These are phyloP conservation scores for Cantharis lateralis DNA, from an alignment of 2,888 invertebrate species.

Conservation along the genomic window DNA sequence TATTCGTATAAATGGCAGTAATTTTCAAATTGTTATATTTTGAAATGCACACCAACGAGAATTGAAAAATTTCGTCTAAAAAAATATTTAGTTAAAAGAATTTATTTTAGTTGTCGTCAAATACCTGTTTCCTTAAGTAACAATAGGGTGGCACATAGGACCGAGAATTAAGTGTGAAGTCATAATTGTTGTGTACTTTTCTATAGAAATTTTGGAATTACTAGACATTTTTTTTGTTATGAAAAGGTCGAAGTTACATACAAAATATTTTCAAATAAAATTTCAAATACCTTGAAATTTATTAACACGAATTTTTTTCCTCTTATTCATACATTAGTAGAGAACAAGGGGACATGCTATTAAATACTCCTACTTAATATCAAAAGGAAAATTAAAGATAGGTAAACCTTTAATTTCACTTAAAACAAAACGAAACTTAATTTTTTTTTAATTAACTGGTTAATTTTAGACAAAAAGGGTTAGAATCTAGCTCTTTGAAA, in stretches of 20 bases:
- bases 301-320: too few relatives aligned
- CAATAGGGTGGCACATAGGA: background rate
- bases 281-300: background rate
- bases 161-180: background rate
- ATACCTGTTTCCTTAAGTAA: background rate
- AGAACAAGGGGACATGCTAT: too few relatives aligned
- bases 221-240: background rate
- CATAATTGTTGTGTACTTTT: background rate
- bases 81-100: background rate
- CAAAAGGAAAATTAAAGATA: too few relatives aligned
- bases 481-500: too few relatives aligned
- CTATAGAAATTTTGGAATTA: background rate
- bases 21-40: too few relatives aligned
- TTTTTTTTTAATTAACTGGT: too few relatives aligned
- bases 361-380: too few relatives aligned
- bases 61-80: background rate
- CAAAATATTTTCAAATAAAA: background rate
- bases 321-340: too few relatives aligned
- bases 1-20: too few relatives aligned
- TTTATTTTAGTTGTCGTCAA: background rate
- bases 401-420: too few relatives aligned
- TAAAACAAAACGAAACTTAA: too few relatives aligned
- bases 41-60: background rate
- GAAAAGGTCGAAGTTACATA: background rate
- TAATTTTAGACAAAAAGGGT: too few relatives aligned